Evolutionary conservation across 2,888 invertebrate genomes (phyloP).

Genomic region (Slavum lentiscoides): DNA sequence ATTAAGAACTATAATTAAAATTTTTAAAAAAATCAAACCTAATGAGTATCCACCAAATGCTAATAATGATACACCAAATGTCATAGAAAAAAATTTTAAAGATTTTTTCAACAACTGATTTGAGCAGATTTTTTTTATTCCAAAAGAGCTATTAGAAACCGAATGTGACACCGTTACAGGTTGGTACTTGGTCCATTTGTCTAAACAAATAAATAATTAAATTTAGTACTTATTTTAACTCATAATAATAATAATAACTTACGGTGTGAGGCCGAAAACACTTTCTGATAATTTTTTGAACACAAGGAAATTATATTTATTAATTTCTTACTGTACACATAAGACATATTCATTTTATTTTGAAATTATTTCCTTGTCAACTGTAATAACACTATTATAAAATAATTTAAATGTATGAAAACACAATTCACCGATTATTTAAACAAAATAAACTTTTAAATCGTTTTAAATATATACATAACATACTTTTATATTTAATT

Average conservation of each 20-base stretch:
- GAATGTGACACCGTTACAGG: neutral
- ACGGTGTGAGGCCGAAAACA: neutral
- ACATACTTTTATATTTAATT: too few species aligned
- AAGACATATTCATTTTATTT: constrained; percentile 25
- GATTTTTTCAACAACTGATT: constrained; percentile 1
- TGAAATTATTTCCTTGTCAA: neutral
- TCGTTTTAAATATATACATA: too few species aligned
- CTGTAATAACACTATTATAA: neutral
- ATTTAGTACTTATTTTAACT: neutral
- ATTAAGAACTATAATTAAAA: neutral
- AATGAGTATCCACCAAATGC: constrained; percentile 29
- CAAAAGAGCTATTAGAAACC: neutral
- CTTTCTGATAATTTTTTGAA: constrained; percentile 1
- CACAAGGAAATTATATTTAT: neutral
- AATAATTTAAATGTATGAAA: too few species aligned
- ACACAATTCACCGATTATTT: too few species aligned
- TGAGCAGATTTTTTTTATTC: neutral
- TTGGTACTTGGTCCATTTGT: constrained; percentile 1
- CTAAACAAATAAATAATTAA: constrained; percentile 9
- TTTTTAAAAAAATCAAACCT: neutral
- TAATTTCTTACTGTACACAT: neutral
- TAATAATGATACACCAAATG: constrained; percentile 23
- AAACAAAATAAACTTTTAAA: too few species aligned
- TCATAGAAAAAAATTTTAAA: constrained; percentile 15
- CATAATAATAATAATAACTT: constrained; percentile 7